Percentiles rank a stretch among this genome's conserved stretches.
These are phyloP conservation scores for Ispidina lecontei DNA, from an alignment of 2,797 vertebrate species.

Conservation along the genomic window DNA sequence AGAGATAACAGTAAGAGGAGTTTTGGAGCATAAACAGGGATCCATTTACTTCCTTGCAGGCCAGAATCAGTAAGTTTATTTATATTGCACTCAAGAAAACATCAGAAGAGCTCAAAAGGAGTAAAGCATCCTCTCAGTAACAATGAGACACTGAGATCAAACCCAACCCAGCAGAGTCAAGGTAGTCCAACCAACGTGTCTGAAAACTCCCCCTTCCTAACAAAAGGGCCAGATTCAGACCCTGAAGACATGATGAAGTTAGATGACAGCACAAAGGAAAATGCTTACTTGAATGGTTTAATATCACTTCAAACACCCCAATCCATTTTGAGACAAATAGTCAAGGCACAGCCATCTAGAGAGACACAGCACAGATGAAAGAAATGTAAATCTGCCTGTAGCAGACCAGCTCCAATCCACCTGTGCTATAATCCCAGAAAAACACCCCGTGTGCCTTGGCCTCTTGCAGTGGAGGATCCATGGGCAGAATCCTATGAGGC, in stretches of 20 bases:
- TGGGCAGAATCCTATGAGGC: neutral
- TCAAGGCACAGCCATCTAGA: neutral
- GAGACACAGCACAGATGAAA: neutral
- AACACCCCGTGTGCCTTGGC: rapidly evolving
- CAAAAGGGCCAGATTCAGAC: neutral
- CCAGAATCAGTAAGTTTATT: neutral
- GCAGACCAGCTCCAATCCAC: neutral
- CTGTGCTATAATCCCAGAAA: neutral
- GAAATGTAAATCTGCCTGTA: neutral
- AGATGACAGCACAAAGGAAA: neutral
- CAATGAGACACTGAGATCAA: neutral
- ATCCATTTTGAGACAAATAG: neutral
- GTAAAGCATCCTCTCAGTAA: neutral
- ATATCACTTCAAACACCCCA: neutral
- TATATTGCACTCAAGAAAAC: neutral
- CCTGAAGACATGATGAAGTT: neutral
- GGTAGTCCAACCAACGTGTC: neutral
- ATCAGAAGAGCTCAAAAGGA: neutral
- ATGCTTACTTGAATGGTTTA: neutral
- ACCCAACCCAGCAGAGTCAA: neutral
- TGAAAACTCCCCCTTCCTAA: neutral
- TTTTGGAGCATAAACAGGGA: neutral
- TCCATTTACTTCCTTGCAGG: neutral
- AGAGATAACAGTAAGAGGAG: neutral
- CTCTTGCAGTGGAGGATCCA: neutral